A percentile compares a stretch with the other conserved stretches of the same genome.
phyloP scores from a whole-genome alignment of 2,888 invertebrate species.

The Rambutsinella grinnellia region DNA sequence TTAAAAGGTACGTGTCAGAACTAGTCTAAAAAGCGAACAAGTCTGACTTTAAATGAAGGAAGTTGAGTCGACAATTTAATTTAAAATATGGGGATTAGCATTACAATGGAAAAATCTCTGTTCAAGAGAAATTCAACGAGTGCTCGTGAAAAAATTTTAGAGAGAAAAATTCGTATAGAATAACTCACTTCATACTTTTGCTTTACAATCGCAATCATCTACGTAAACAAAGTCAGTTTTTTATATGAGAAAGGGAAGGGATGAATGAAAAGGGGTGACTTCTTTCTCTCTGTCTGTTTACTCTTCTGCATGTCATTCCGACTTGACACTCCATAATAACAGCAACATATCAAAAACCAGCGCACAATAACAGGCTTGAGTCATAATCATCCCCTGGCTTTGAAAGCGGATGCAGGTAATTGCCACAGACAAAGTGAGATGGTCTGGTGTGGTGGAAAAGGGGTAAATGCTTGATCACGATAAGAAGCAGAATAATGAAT shows the following conservation, averaged over 20 bases:
- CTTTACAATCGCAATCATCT: not conserved
- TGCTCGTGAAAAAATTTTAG: slow-evolving; percentile 1
- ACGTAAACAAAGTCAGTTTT: not conserved
- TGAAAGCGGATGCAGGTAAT: slow-evolving; percentile 50
- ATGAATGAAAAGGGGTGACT: slow-evolving; percentile 17
- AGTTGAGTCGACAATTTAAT: not conserved
- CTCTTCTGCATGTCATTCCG: slow-evolving; percentile 50
- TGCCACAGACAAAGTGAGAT: slow-evolving; percentile 19
- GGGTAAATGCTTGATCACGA: slow-evolving; percentile 17
- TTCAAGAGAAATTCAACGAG: not conserved
- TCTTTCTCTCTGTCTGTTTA: slow-evolving; percentile 23
- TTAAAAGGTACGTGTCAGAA: not conserved
- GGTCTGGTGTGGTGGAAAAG: not conserved
- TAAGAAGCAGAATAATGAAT: slow-evolving; percentile 31
- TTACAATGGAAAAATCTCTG: slow-evolving; percentile 14
- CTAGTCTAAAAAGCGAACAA: not conserved
- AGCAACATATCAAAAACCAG: not conserved
- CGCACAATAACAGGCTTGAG: not conserved
- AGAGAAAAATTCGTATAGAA: not conserved
- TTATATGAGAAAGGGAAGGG: slow-evolving; percentile 1
- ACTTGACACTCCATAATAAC: slow-evolving; percentile 38
- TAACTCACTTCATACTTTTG: not conserved
- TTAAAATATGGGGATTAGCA: not conserved
- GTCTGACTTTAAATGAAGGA: too few relatives aligned
- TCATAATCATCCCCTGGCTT: not conserved